These are phyloP conservation scores for Rhea americana DNA, from an alignment of 2,113 vertebrate genomes.

Conservation along the genomic window DNA sequence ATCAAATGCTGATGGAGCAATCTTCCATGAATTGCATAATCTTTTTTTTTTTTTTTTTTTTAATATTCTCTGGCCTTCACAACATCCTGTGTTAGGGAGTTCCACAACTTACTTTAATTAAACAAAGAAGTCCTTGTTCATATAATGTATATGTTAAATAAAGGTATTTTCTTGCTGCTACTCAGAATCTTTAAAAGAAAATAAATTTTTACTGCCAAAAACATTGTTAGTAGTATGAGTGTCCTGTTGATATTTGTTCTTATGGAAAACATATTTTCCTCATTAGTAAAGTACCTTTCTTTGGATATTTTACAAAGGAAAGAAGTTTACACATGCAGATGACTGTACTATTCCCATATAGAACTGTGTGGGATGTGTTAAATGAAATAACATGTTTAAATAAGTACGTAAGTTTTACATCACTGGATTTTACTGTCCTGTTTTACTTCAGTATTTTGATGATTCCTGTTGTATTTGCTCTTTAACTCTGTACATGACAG, in stretches of 20 bases:
- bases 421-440: slow-evolving; percentile 57
- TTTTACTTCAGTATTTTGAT: slow-evolving; percentile 69
- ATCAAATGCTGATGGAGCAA: not conserved
- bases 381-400: slow-evolving; percentile 5
- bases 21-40: not conserved
- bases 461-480: slow-evolving; percentile 48
- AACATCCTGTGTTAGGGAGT: not conserved
- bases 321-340: slow-evolving; percentile 69
- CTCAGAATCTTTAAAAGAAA: not conserved
- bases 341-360: slow-evolving; percentile 46
- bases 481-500: slow-evolving; percentile 26
- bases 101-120: not conserved
- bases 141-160: not conserved
- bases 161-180: slow-evolving; percentile 49
- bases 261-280: not conserved
- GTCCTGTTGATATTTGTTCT: slow-evolving; percentile 22
- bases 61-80: not conserved
- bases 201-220: not conserved
- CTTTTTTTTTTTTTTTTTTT: not conserved
- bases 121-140: too few relatives aligned
- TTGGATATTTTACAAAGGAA: slow-evolving; percentile 28
- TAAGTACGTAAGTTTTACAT: not conserved
- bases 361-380: slow-evolving; percentile 32
- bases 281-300: slow-evolving; percentile 1
- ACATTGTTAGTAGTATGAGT: not conserved